phyloP scores from a whole-genome alignment of 2,888 invertebrate species.

The Ochlodes sylvanus region DNA sequence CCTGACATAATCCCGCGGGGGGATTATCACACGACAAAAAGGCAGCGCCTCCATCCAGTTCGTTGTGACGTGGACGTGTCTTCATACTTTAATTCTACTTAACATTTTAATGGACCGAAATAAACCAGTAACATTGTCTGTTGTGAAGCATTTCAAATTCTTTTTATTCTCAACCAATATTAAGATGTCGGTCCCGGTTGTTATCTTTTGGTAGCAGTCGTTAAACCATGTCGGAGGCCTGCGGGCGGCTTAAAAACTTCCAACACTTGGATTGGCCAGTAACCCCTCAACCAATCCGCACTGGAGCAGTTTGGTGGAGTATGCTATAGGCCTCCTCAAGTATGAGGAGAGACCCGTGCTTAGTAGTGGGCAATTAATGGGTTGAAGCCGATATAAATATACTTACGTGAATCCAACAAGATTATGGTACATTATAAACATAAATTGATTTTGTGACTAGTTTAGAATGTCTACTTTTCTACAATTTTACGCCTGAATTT shows the following conservation, averaged over 20 bases:
- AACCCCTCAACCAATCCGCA: too few species aligned
- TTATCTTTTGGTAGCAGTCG: too few species aligned
- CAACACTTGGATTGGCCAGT: too few species aligned
- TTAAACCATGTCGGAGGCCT: too few species aligned
- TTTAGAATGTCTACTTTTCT: not conserved
- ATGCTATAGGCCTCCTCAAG: too few species aligned
- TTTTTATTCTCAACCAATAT: not conserved
- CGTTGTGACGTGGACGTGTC: conserved; percentile 16
- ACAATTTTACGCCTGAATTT: not conserved
- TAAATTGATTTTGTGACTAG: not conserved
- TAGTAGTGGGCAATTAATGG: too few species aligned
- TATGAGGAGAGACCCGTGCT: too few species aligned
- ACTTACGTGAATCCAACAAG: not conserved
- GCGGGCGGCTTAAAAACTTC: too few species aligned
- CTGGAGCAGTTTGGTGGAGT: too few species aligned
- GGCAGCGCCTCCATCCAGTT: not conserved
- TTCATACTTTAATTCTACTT: conserved; percentile 28
- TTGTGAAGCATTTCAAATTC: conserved; percentile 1
- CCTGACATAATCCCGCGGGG: conserved; percentile 16
- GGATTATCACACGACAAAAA: conserved; percentile 18
- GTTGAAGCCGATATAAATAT: not conserved
- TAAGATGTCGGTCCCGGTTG: too few species aligned
- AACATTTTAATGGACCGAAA: conserved; percentile 15
- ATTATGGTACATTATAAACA: not conserved
- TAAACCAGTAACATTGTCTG: conserved; percentile 1